A percentile compares a stretch with the other conserved stretches of the same genome.
These are phyloP conservation scores for Plumapathes pennacea DNA, from an alignment of 92 coral and sea anemone genomes.

Conservation along the genomic window DNA sequence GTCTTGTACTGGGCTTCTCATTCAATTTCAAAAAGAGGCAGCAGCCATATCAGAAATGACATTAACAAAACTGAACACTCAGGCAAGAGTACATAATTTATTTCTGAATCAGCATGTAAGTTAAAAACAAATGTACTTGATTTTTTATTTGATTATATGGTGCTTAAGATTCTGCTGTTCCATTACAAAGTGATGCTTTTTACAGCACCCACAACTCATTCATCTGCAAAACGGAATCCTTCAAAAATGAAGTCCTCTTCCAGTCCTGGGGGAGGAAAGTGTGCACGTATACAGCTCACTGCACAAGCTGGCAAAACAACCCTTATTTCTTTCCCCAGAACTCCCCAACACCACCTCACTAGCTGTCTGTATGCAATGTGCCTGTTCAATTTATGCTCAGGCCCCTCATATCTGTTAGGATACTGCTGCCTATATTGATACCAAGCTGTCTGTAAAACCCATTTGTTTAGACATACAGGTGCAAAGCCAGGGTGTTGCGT, in stretches of 20 bases:
- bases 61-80: too few species aligned
- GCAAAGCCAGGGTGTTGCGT: slow-evolving; percentile 48
- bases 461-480: slow-evolving; percentile 31
- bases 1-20: too few species aligned
- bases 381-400: slow-evolving; percentile 26
- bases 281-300: slow-evolving; percentile 53
- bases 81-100: too few species aligned
- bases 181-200: too few species aligned
- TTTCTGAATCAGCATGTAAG: too few species aligned
- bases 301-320: slow-evolving; percentile 66
- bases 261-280: slow-evolving; percentile 61
- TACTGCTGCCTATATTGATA: slow-evolving; percentile 39
- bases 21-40: too few species aligned
- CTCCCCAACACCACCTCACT: slow-evolving; percentile 61
- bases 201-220: too few species aligned
- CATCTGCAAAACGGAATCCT: slow-evolving; percentile 44
- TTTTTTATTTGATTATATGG: too few species aligned
- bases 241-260: slow-evolving; percentile 60
- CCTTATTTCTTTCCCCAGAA: slow-evolving; percentile 58
- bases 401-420: slow-evolving; percentile 27
- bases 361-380: slow-evolving; percentile 47
- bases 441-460: slow-evolving; percentile 44
- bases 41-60: too few species aligned
- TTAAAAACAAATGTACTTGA: too few species aligned
- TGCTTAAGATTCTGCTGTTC: too few species aligned